Conservation (phyloP, 1,140 invertebrate genomes). For the Melanaphis sacchari region DNA sequence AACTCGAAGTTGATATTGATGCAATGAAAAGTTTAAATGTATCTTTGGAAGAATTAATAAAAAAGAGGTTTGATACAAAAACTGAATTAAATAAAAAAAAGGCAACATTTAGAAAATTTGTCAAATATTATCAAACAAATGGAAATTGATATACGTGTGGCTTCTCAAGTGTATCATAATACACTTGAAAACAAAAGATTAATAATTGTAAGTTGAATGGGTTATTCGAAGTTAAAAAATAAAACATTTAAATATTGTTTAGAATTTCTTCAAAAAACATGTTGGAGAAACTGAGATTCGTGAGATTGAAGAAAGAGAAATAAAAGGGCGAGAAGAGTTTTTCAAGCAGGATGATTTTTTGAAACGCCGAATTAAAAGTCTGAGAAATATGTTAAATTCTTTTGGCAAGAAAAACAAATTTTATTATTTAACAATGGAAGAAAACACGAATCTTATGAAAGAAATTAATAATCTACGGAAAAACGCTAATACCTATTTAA, state of each 20-base stretch:
- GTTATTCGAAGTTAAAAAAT: neutral
- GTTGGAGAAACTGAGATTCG: neutral
- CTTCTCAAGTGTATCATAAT: slow-evolving; percentile 66
- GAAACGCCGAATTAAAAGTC: neutral
- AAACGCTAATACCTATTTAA: neutral
- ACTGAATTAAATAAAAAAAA: neutral
- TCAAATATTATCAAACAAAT: neutral
- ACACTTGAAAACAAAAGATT: neutral
- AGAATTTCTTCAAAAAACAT: neutral
- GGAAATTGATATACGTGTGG: slow-evolving; percentile 68
- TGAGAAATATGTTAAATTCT: neutral
- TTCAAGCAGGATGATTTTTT: neutral
- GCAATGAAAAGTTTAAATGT: neutral
- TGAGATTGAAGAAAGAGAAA: neutral
- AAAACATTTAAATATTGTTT: neutral
- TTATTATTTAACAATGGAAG: slow-evolving; percentile 21
- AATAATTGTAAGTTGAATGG: neutral
- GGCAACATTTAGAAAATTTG: neutral
- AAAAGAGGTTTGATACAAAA: no score
- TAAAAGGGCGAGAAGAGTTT: neutral
- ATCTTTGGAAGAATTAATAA: neutral
- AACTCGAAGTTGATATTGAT: neutral
- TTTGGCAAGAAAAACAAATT: neutral
- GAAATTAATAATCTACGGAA: slow-evolving; percentile 7
- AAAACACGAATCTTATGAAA: slow-evolving; percentile 24